Percentiles rank a stretch among this genome's conserved stretches.
These are phyloP conservation scores for Drosophila atripex DNA, from an alignment of 2,888 invertebrate species.

Conservation along the genomic window DNA sequence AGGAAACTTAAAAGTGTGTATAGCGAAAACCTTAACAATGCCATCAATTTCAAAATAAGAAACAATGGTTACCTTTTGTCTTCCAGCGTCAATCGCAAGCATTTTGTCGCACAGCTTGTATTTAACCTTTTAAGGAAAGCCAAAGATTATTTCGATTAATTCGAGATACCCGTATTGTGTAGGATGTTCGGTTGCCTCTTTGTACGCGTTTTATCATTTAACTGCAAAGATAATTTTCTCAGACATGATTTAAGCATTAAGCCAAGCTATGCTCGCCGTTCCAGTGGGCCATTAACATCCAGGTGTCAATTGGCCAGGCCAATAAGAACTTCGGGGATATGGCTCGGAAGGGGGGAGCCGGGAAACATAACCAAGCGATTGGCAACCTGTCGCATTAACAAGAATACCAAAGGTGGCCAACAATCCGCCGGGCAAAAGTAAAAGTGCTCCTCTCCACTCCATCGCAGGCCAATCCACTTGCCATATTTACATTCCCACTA, in stretches of 20 bases:
- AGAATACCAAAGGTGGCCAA: slow-evolving; percentile 64
- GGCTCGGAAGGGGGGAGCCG: neutral
- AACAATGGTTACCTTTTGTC: neutral
- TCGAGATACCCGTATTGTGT: slow-evolving; percentile 12
- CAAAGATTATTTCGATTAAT: slow-evolving; percentile 18
- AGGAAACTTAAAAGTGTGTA: neutral
- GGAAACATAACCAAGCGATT: slow-evolving; percentile 37
- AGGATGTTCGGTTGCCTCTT: slow-evolving; percentile 2
- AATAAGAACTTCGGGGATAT: slow-evolving; percentile 46
- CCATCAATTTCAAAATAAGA: neutral
- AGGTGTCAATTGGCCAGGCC: slow-evolving; percentile 73
- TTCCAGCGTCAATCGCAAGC: neutral
- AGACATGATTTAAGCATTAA: slow-evolving; percentile 68
- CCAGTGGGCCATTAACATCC: slow-evolving; percentile 63
- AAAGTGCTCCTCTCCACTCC: slow-evolving; percentile 54
- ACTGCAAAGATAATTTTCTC: slow-evolving; percentile 44
- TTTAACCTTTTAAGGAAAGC: slow-evolving; percentile 54
- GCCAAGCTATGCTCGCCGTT: slow-evolving; percentile 36
- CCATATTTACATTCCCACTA: slow-evolving; percentile 72
- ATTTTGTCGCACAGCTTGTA: slow-evolving; percentile 50
- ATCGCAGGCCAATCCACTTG: slow-evolving; percentile 46
- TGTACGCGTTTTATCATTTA: slow-evolving; percentile 40
- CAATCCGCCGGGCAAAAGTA: slow-evolving; percentile 59
- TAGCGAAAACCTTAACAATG: neutral
- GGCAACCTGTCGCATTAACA: slow-evolving; percentile 76